Conservation (phyloP, 1,140 invertebrate genomes). For the Cotesia typhae region DNA sequence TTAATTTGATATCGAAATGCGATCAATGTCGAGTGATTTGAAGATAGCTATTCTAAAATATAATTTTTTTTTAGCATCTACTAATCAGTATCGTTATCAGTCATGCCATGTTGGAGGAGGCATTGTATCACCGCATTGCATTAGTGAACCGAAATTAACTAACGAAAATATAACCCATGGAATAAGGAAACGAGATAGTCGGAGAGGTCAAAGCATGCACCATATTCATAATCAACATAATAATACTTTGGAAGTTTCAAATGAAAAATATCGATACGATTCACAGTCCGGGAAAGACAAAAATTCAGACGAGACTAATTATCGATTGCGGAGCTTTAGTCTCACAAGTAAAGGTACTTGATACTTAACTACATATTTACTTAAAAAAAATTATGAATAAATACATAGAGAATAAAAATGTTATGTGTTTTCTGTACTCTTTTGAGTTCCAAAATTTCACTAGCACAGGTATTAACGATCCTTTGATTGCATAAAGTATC, state of each 20-base stretch:
- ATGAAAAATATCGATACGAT: conserved; percentile 50
- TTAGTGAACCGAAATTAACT: conserved; percentile 69
- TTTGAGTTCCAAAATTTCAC: too few species aligned
- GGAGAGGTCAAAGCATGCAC: conserved; percentile 66
- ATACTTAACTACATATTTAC: too few species aligned
- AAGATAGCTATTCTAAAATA: too few species aligned
- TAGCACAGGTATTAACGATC: too few species aligned
- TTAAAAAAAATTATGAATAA: too few species aligned
- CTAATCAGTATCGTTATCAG: conserved; percentile 62
- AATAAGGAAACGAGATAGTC: conserved; percentile 66
- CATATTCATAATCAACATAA: conserved; percentile 71
- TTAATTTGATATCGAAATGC: too few species aligned
- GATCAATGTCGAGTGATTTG: too few species aligned
- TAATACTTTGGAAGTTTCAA: conserved; percentile 82
- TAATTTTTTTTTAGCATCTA: conserved; percentile 41
- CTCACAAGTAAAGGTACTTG: conserved; percentile 83
- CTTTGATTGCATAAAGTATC: too few species aligned
- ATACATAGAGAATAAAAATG: too few species aligned
- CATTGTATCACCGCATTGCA: conserved; percentile 65
- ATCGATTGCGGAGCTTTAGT: conserved; percentile 87
- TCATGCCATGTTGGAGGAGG: conserved; percentile 54
- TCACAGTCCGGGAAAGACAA: conserved; percentile 56
- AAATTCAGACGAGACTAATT: conserved; percentile 81
- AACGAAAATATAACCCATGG: conserved; percentile 69
- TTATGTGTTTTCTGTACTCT: too few species aligned